Evolutionary conservation across 2,113 vertebrate species (phyloP), one percentile per base, ranked within the genome.

Genomic region (Caracal caracal): DNA sequence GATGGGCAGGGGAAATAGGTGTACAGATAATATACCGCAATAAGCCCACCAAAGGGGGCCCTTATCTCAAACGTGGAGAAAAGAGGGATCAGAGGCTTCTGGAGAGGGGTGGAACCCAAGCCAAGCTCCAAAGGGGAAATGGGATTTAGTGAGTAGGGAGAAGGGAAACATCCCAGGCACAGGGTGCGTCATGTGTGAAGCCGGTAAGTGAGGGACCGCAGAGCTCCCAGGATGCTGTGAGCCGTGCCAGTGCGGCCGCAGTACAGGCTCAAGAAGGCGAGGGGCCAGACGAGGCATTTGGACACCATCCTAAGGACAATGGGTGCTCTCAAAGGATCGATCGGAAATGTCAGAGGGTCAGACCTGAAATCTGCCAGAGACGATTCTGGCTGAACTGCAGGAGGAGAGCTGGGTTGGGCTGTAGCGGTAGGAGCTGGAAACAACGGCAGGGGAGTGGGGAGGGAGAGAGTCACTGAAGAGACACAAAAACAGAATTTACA

Each of bases 141-240:
- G 61, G 28, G 20, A 17, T 10, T 96, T 63, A 49, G 33, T 71
- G 16, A 80, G 26, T 5, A 78, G 53, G 47, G 30, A 83, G 73
- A 61, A 66, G 24, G 26, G 40, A 61, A 49, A 92, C 16, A 1
- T 53, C 85, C 11, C 1, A 9, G 63, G 61, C 28, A 94, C 47
- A 94, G 91, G 70, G 6, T 9, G 76, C 33, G 19, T 20, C 1
- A 0, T 26, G 43, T 20, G 43, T 10, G 53, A 51, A 92, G 19
- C 13, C 68, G 68, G 12, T 35, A 22, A 4, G 33, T 16, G 88
- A 61, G 70, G 26, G 47, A 61, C 71, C 33, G 49, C 11, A 61
- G 47, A 30, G 8, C 53, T 37, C 26, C 1, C 0, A 20, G 43
- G 12, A 20, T 7, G 13, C 26, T 0, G 6, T 2, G 53, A 26